A percentile compares a stretch with the other conserved stretches of the same genome.
Evolutionary conservation across 1,140 invertebrate genomes (phyloP).

Genomic region (Zaprionus capensis): DNA sequence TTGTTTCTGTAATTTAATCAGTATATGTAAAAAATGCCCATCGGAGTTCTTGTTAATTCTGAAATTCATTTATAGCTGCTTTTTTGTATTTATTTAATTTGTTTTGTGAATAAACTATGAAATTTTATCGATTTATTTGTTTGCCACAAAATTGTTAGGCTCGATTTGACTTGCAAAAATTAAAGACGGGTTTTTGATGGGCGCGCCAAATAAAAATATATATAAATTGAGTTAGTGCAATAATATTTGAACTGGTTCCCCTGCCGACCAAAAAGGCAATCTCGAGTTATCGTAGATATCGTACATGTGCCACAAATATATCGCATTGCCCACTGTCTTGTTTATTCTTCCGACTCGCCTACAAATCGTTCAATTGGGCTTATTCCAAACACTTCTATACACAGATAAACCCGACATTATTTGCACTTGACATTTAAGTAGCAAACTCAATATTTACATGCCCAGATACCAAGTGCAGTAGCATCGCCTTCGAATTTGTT

Average conservation of each 20-base stretch:
- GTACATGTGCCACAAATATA: background rate
- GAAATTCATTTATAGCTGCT: background rate
- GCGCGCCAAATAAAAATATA: background rate
- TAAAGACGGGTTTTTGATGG: constrained; percentile 2
- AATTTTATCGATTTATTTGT: constrained; percentile 19
- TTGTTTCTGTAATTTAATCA: constrained; percentile 9
- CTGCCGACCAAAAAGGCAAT: background rate
- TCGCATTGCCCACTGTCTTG: background rate
- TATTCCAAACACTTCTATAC: background rate
- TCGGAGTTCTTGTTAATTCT: constrained; percentile 14
- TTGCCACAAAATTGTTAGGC: constrained; percentile 6
- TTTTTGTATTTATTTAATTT: constrained; percentile 4
- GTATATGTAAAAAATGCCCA: constrained; percentile 15
- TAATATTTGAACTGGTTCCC: background rate
- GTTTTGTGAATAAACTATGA: constrained; percentile 31
- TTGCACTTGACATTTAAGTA: constrained; percentile 2
- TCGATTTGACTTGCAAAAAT: constrained; percentile 6
- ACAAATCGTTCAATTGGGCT: background rate
- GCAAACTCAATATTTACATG: constrained; percentile 5
- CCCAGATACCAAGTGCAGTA: constrained; percentile 3
- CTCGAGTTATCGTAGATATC: background rate
- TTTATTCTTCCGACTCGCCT: background rate
- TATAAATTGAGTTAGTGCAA: background rate
- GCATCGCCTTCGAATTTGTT: constrained; percentile 14
- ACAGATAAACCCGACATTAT: background rate